phyloP scores from a whole-genome alignment of 2,797 vertebrate genomes.

The Aphelocoma californica region DNA sequence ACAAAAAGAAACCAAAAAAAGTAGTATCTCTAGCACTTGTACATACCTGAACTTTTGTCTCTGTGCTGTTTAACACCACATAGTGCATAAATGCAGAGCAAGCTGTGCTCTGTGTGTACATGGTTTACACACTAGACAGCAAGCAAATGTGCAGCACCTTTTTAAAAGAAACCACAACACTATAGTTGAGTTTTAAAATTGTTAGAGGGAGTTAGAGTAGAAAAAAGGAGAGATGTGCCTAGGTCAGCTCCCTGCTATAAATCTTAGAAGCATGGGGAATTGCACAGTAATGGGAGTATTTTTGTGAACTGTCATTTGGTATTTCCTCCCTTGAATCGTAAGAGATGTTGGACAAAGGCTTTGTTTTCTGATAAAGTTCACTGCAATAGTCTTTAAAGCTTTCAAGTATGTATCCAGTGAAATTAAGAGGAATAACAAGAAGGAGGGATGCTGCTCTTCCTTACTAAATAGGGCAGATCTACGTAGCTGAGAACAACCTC shows the following conservation, averaged over 20 bases:
- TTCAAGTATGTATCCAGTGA: neutral
- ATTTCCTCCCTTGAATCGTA: neutral
- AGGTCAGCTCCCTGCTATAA: neutral
- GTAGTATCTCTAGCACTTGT: neutral
- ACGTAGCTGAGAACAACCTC: fast-evolving
- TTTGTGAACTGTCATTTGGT: neutral
- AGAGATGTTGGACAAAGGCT: neutral
- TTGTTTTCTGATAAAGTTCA: neutral
- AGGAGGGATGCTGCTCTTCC: neutral
- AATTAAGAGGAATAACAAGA: neutral
- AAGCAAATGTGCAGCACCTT: neutral
- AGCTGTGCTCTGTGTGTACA: neutral
- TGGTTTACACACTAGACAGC: neutral
- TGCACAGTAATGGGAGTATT: neutral
- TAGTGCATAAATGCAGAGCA: neutral
- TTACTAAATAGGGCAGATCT: neutral
- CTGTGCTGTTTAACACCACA: neutral
- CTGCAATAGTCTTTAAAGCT: neutral
- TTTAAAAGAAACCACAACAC: neutral
- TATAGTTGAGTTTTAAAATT: neutral
- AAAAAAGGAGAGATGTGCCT: neutral
- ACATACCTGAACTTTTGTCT: neutral
- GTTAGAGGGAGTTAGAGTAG: neutral
- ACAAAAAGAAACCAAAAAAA: neutral
- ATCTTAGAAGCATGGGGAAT: neutral